Evolutionary conservation across 2,113 vertebrate genomes (phyloP), one percentile per base, ranked within the genome.

Genomic region (Australoheros scitulus): DNA sequence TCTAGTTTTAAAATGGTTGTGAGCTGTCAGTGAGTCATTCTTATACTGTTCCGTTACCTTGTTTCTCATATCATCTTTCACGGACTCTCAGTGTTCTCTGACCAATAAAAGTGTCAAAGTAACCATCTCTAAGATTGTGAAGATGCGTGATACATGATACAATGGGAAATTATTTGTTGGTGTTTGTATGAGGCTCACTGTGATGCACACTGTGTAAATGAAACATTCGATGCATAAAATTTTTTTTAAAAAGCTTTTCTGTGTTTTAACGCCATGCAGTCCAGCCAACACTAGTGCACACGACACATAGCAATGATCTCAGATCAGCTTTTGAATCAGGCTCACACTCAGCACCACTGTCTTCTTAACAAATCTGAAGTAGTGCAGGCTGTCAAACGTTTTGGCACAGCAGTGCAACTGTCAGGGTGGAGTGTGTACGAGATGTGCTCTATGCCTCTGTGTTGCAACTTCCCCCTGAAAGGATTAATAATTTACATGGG

Each of bases 401-500:
- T 91, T 94, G 88, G 90, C 90, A 89, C 85, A 84, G 85, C 82
- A 84, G 89, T 89, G 61, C 81, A 92, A 90, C 92, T 92, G 93
- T 94, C 92, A 93, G 82, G 84, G 90, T 74, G 81, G 83, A 81
- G 88, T 75, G 88, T 91, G 84, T 91, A 68, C 43, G 82, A 84
- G 89, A 88, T 84, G 86, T 84, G 89, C 86, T 72, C 76, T 78
- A 84, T 82, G 89, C 79, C 47, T 84, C 82, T 86, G 79, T 76
- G 86, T 80, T 87, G 87, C 91, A 87, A 74, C 89, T 77, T 79
- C 74, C 79, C 89, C 77, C 86, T 36, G 86, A 92, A 91, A 92
- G 76, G 89, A 94, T 95, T 90, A 93, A 95, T 93, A 92, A 93
- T 94, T 93, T 89, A 94, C 92, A 90, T 76, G 65, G 83, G 86